Percentiles rank a stretch among this genome's conserved stretches.
Conservation (phyloP, 2,888 invertebrate genomes). For the Maniola hyperantus region DNA sequence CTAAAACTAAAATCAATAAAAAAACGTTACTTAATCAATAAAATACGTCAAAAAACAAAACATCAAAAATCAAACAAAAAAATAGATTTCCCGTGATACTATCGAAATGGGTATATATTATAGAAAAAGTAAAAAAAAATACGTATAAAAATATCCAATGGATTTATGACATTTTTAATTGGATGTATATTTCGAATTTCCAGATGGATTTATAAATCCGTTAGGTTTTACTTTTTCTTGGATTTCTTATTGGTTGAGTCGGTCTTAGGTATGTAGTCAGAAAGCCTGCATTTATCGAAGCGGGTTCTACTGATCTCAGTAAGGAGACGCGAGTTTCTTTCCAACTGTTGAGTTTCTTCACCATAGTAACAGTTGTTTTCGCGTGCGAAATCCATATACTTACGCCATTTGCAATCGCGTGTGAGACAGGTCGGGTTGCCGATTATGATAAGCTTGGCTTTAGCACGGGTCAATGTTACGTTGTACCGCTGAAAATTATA, state of each 20-base stretch:
- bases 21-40: not conserved
- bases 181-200: not conserved
- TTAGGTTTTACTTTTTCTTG: conserved; percentile 22
- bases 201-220: not conserved
- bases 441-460: conserved; percentile 83
- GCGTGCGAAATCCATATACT: conserved; percentile 64
- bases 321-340: conserved; percentile 48
- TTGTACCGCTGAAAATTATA: conserved; percentile 82
- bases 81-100: conserved; percentile 18
- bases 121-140: not conserved
- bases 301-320: conserved; percentile 50
- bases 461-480: conserved; percentile 87
- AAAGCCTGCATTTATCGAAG: conserved; percentile 52
- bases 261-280: conserved; percentile 39
- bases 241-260: conserved; percentile 17
- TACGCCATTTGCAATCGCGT: conserved; percentile 62
- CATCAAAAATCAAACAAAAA: conserved; percentile 1
- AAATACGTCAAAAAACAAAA: not conserved
- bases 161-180: not conserved
- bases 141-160: not conserved
- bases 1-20: not conserved
- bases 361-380: conserved; percentile 62
- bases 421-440: conserved; percentile 74
- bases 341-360: conserved; percentile 52
- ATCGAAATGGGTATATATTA: not conserved